Conservation (phyloP, 2,888 invertebrate species). For the Coremacera marginata region DNA sequence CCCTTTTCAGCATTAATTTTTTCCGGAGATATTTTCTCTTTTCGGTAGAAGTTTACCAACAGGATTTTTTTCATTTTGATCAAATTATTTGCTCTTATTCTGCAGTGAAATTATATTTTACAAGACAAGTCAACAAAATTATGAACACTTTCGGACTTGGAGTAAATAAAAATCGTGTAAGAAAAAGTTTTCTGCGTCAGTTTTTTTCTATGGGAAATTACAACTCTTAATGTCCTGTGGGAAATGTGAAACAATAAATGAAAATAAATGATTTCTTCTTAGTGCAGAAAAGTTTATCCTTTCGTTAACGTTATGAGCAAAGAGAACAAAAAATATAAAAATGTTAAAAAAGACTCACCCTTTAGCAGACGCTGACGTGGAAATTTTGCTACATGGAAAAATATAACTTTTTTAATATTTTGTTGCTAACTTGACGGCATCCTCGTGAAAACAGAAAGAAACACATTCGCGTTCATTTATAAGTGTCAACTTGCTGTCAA, state of each 20-base stretch:
- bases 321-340: slow-evolving; percentile 14
- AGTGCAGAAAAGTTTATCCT: slow-evolving; percentile 27
- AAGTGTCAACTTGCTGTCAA: slow-evolving; percentile 30
- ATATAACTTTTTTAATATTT: slow-evolving; percentile 1
- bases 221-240: slow-evolving; percentile 33
- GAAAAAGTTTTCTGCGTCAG: slow-evolving; percentile 40
- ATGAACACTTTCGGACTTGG: slow-evolving; percentile 40
- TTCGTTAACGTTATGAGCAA: neutral
- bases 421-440: neutral
- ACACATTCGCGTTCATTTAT: slow-evolving; percentile 10
- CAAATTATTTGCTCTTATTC: slow-evolving; percentile 42
- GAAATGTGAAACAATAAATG: slow-evolving; percentile 44
- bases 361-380: neutral
- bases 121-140: slow-evolving; percentile 45
- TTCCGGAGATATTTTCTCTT: slow-evolving; percentile 31
- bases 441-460: neutral
- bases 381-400: too few species aligned
- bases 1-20: neutral
- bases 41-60: neutral
- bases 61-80: neutral
- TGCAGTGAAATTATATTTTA: slow-evolving; percentile 43
- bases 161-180: slow-evolving; percentile 43
- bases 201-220: slow-evolving; percentile 21
- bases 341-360: neutral
- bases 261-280: slow-evolving; percentile 42